Conservation (phyloP, 2,888 invertebrate genomes). For the Hydrotaea diabolus region DNA sequence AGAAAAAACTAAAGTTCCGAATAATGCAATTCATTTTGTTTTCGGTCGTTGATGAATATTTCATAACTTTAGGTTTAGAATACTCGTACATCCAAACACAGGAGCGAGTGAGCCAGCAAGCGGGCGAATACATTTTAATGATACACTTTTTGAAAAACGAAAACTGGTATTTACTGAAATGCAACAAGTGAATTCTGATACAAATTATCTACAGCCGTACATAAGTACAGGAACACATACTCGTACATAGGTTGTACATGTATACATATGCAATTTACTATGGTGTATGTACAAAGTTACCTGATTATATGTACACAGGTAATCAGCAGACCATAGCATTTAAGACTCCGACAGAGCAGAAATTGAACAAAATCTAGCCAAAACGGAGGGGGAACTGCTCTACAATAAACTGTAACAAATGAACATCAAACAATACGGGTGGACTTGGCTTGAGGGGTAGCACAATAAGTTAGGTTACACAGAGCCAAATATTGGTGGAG, state of each 20-base stretch:
- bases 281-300: not conserved
- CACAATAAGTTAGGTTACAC: not conserved
- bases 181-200: slow-evolving; percentile 65
- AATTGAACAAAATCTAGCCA: slow-evolving; percentile 25
- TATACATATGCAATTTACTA: too few relatives aligned
- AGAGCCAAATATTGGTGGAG: too few relatives aligned
- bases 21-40: not conserved
- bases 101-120: not conserved
- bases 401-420: slow-evolving; percentile 46
- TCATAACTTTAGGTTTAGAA: slow-evolving; percentile 36
- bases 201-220: slow-evolving; percentile 18
- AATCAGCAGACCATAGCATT: slow-evolving; percentile 63
- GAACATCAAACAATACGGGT: not conserved
- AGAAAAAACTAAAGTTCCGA: not conserved
- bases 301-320: not conserved
- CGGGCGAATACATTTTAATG: slow-evolving; percentile 22
- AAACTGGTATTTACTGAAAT: slow-evolving; percentile 58
- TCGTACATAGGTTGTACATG: not conserved
- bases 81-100: not conserved
- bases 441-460: not conserved
- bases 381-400: slow-evolving; percentile 33
- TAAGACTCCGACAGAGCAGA: slow-evolving; percentile 53
- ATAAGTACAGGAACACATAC: not conserved
- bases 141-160: slow-evolving; percentile 46
- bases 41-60: slow-evolving; percentile 9